Evolutionary conservation across 2,888 invertebrate species (phyloP), one percentile per base, ranked within the genome.

Genomic region (Drosophila meridionalis): DNA sequence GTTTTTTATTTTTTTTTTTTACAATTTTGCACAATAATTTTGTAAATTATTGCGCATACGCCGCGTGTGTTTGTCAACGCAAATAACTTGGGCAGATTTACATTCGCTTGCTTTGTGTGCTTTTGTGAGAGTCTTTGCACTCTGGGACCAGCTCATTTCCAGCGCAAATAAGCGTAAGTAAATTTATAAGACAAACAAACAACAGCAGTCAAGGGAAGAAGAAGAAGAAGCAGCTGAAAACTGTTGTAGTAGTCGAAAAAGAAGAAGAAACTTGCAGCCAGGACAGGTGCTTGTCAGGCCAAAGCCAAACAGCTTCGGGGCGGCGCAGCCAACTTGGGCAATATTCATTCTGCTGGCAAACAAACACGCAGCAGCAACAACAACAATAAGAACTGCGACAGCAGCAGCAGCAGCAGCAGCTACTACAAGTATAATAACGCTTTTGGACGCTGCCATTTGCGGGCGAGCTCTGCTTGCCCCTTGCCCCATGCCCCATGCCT

Each of bases 101-200:
- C 26, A 26, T 58, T 36, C 28, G 43, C 36, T 32, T 32, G 36
- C 28, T 43, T 61, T 64, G 36, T 38, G 4, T 45, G 60, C 63
- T 9, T 45, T 59, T 53, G 47, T 28, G 45, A 7, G 64, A 47
- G 76, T 56, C 77, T 80, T 78, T 76, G 80, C 78, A 78, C 78
- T 77, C 69, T 69, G 81, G 81, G 78, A 69, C 69, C 81, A 78
- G 87, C 87, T 83, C 89, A 88, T 85, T 83, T 75, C 82, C 79
- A 83, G 86, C 75, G 76, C 88, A 87, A 87, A 87, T 87, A 87
- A 85, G 90, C 89, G 87, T 88, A 86, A 86, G 90, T 87, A 87
- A 87, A 87, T 87, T 87, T 87, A 73, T 85, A 87, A 87, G 86
- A 90, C 83, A 87, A 87, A 90, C 86, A 90, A 90, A 76, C 89